Base-by-base conservation (phyloP, 1,140 invertebrate species). In the Theocolax elegans region DNA sequence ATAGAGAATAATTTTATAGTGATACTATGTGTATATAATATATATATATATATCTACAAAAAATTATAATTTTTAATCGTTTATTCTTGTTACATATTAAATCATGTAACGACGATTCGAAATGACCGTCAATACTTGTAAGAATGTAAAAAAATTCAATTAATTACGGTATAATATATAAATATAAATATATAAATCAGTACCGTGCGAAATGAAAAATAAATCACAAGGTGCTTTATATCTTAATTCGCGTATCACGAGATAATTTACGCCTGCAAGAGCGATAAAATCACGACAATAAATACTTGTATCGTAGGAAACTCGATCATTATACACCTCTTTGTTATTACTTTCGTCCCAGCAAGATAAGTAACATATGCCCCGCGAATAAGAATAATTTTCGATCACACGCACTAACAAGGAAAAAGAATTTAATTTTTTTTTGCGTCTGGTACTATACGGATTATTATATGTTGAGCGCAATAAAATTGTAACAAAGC, bases 191-290 rank as follows among this genome's bases (percentile, higher is more conserved):
- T 49, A 53, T 60, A 62, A 31, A 54, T 63, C 1, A 31, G 49
- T 62, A 69, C 49, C 48, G 38, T 27, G 58, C 38, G 49, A 63
- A 46, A n/a, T n/a, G n/a, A 44, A 27, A 59, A 60, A 49, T 49
- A 65, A 51, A 21, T 68, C 66, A 68, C 66, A 19, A 69, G 67
- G 67, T 69, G 58, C 67, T 69, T 69, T 62, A 69, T 25, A 53
- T 62, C 53, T 69, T 63, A 40, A 60, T 68, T 68, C 56, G 56
- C 56, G 19, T 56, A 46, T 60, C 19, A 44, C 6, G 19, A 68
- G 53, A 69, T 54, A 62, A 62, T 62, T 69, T 62, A 44, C 67
- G 67, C 67, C 31, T 46, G 40, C n/a, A 35, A 46, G 25, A 46
- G 58, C 58, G 4, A 58, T 54, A 54, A 25, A 49, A 54, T 69